Base-by-base conservation (phyloP, 2,888 invertebrate genomes). In the Pyrocoelia pectoralis region DNA sequence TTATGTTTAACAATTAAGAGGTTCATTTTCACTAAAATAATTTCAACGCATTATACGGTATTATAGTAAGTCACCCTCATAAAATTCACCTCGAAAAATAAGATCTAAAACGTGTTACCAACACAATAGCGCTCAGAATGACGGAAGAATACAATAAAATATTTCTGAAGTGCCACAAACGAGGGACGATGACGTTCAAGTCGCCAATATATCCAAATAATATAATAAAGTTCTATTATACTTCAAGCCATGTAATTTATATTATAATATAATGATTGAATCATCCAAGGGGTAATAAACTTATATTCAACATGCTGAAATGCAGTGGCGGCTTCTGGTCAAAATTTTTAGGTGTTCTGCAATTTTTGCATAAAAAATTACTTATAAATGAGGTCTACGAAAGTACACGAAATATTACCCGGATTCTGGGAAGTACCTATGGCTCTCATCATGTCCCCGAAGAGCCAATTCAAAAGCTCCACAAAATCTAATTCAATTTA, bases 111-210 rank as follows among this genome's bases (percentile, higher is more conserved):
- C 57, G 50, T 57, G 57, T 57, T 24, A 41, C 51, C 28, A 19
- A 24, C 38, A 51, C 57, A 57, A 57, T 57, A 57, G 57, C 57
- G 19, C 41, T 49, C 40, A 41, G 51, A 57, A 51, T 57, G 28
- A 50, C 40, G 13, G 24, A 50, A 40, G 40, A 57, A 57, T 50
- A 57, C 57, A 57, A 57, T 57, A 57, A 57, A 57, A 57, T 57
- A 50, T 57, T 50, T 57, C 41, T 19, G 33, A 57, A 46, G 17
- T 43, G 43, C 43, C 46, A 46, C 46, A 46, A 46, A 9, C 17
- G 46, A 18, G 46, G 46, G 46, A 46, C 18, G 46, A 46, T 46
- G 46, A 46, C 33, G 33, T 33, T 46, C 3, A 17, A 46, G 18
- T 46, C 46, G 17, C 17, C 46, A 17, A 46, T 46, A 46, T 46